Base-by-base conservation (phyloP, 2,797 vertebrate genomes). In the Ptychadena robeensis region DNA sequence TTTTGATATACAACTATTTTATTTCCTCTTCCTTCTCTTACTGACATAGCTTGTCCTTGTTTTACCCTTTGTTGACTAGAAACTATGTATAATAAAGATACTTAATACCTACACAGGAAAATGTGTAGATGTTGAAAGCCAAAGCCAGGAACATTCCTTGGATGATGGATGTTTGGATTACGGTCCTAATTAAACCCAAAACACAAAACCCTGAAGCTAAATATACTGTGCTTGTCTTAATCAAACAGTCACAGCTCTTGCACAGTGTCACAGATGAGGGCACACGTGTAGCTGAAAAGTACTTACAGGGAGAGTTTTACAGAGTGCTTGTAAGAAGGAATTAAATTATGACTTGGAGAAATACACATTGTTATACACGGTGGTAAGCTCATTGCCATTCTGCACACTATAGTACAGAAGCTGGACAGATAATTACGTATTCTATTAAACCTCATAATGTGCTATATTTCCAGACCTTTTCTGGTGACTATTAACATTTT, bases 111-210 rank as follows among this genome's bases (percentile, higher is more conserved):
- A 35, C 66, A 70, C 35, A 38, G 40, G 11, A 61, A 79, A 70
- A 79, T 59, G 59, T 69, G 34, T 61, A 38, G 7, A 70, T 37
- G 44, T 61, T 57, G 34, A 40, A 28, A 44, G 28, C 31, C 11
- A 48, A 31, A 40, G 35, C 37, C 30, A 73, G 72, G 27, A 82
- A 74, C 38, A 22, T 68, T 67, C 12, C 53, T 38, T 34, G 2
- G 22, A 30, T 70, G 44, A 79, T 67, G 74, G 40, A 82, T 82
- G 37, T 53, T 44, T 30, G 25, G 71, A 74, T 82, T 82, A 82
- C 28, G 80, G 44, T 30, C 80, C 71, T 74, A 82, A 74, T 82
- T 82, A 82, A 82, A 82, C 71, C 28, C 44, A 67, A 74, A 67
- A 65, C 71, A 67, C 28, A 82, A 81, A 73, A 27, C 38, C 70